Conservation (phyloP, 2,797 vertebrate species). For the Simalia tracyae region DNA sequence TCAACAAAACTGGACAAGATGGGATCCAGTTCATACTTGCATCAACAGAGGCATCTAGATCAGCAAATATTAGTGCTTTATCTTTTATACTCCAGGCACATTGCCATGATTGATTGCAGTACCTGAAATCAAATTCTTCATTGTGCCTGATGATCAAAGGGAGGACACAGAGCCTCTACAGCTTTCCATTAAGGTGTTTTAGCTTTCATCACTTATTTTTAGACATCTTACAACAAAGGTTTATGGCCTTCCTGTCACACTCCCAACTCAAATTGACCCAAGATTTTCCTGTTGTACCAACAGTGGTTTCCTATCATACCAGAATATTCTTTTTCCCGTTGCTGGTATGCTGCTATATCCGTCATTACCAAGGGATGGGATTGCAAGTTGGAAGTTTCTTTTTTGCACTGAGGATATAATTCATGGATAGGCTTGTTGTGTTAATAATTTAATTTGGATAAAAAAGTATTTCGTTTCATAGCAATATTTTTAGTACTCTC, state of each 20-base stretch:
- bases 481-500: background rate
- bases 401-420: background rate
- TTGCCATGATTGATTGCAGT: background rate
- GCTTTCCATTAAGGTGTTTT: background rate
- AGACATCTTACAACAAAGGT: background rate
- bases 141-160: background rate
- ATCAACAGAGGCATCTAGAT: background rate
- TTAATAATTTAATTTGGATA: background rate
- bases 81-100: background rate
- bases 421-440: background rate
- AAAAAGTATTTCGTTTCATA: background rate
- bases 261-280: background rate
- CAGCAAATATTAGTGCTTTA: background rate
- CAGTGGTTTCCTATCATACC: background rate
- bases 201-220: background rate
- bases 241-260: background rate
- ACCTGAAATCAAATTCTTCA: background rate
- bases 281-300: background rate
- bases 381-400: background rate
- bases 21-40: background rate
- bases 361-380: background rate
- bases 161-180: background rate
- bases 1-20: background rate
- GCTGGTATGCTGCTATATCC: background rate
- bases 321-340: background rate